Evolutionary conservation across 2,113 vertebrate species (phyloP).

Genomic region (Pomatostomus ruficeps): DNA sequence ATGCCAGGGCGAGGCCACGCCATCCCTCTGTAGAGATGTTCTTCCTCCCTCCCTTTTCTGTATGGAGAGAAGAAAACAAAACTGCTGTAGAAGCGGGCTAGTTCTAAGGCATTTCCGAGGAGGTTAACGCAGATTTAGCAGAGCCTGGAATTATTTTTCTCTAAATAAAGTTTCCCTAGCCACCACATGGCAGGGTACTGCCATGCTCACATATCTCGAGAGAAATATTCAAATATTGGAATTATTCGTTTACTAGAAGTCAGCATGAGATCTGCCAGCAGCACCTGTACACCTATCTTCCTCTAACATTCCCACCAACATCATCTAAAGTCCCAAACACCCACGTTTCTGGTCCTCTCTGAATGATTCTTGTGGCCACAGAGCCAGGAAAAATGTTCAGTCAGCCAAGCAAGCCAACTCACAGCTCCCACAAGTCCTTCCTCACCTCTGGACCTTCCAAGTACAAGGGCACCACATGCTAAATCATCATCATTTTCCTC

Average conservation of each 20-base stretch:
- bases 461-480: fast-evolving
- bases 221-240: neutral
- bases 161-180: neutral
- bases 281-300: neutral
- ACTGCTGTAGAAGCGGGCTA: neutral
- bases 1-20: neutral
- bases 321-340: neutral
- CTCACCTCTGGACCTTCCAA: neutral
- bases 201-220: neutral
- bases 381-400: neutral
- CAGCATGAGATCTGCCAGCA: neutral
- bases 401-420: neutral
- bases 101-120: neutral
- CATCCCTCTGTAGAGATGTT: neutral
- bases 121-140: neutral
- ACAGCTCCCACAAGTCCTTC: neutral
- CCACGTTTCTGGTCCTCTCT: neutral
- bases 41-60: neutral
- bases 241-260: neutral
- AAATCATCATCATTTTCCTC: neutral
- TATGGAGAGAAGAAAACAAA: neutral
- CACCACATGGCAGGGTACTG: neutral
- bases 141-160: neutral
- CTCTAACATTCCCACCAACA: neutral
- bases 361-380: neutral